A percentile compares a stretch with the other conserved stretches of the same genome.
phyloP scores from a whole-genome alignment of 2,888 invertebrate genomes.

The Oxyscelio sp. region DNA sequence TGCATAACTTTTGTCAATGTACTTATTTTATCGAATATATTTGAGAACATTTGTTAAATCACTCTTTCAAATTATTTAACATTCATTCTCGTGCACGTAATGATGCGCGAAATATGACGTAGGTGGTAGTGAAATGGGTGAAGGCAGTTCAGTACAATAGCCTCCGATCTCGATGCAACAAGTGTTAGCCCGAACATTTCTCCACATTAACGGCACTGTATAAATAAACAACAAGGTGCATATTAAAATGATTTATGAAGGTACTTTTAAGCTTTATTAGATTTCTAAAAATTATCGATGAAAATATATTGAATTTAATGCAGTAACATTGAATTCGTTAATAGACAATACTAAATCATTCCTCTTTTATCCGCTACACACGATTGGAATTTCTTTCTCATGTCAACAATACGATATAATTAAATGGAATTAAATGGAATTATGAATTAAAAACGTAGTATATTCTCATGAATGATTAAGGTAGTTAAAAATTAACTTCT shows the following conservation, averaged over 20 bases:
- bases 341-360: slow-evolving; percentile 3
- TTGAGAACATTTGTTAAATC: background rate
- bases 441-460: background rate
- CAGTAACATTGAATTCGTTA: background rate
- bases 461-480: background rate
- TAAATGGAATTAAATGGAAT: background rate
- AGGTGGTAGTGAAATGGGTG: slow-evolving; percentile 86
- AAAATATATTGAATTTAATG: slow-evolving; percentile 8
- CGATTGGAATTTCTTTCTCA: background rate
- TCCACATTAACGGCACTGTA: slow-evolving; percentile 79
- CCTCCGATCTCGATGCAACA: slow-evolving; percentile 81
- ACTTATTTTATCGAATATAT: too few relatives aligned
- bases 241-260: slow-evolving; percentile 53
- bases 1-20: too few relatives aligned
- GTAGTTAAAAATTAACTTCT: background rate
- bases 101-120: slow-evolving; percentile 77
- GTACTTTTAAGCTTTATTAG: slow-evolving; percentile 16
- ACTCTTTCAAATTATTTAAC: background rate
- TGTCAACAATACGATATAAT: background rate
- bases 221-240: slow-evolving; percentile 80
- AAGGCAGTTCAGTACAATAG: slow-evolving; percentile 84
- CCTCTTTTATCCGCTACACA: background rate
- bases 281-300: slow-evolving; percentile 17
- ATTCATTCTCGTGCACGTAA: background rate
- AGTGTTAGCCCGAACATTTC: slow-evolving; percentile 84